phyloP scores from a whole-genome alignment of 2,797 vertebrate genomes.

The Limnodromus scolopaceus region DNA sequence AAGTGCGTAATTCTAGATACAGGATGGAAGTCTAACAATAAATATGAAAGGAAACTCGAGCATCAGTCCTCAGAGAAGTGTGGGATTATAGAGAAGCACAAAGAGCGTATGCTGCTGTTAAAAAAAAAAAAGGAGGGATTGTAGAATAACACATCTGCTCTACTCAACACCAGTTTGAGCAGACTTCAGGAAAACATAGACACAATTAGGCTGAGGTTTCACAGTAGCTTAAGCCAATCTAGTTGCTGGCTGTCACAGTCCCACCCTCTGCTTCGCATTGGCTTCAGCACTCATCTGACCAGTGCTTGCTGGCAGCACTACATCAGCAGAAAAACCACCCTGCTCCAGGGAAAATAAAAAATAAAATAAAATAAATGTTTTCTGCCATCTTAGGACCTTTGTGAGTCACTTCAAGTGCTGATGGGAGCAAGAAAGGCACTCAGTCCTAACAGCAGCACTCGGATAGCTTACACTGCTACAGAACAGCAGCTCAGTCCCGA shows the following conservation, averaged over 20 bases:
- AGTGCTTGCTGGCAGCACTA: neutral
- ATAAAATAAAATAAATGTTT: neutral
- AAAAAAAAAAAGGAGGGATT: neutral
- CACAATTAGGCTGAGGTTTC: conserved; percentile 2
- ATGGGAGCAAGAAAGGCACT: neutral
- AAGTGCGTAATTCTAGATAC: neutral
- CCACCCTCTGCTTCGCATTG: neutral
- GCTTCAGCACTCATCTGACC: neutral
- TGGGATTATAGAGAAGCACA: neutral
- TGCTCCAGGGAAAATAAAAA: neutral
- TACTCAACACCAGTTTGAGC: neutral
- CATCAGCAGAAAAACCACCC: neutral
- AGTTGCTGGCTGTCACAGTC: neutral
- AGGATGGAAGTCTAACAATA: neutral
- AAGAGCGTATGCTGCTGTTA: rapidly evolving
- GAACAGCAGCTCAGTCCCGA: neutral
- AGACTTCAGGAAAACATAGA: neutral
- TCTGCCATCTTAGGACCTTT: conserved; percentile 6
- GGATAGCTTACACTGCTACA: neutral
- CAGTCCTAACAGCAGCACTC: neutral
- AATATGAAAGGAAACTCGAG: neutral
- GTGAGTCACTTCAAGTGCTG: conserved; percentile 22
- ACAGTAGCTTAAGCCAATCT: neutral
- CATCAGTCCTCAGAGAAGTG: neutral
- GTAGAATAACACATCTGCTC: neutral